Conservation (phyloP, 2,888 invertebrate species). For the Autographa gamma region DNA sequence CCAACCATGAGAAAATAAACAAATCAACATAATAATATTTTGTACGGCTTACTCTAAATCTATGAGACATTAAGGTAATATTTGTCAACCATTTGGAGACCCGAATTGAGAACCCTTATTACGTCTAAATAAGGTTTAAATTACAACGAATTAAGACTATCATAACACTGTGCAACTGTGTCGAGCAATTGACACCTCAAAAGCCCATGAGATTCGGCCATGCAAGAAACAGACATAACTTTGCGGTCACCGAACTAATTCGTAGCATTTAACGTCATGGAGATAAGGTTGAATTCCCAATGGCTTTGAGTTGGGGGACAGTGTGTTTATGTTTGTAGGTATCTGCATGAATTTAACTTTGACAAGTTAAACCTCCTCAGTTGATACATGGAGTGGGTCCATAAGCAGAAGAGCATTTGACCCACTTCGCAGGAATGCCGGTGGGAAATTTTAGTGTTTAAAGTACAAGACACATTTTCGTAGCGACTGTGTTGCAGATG, state of each 20-base stretch:
- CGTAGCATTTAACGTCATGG: conserved; percentile 5
- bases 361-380: conserved; percentile 67
- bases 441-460: conserved; percentile 62
- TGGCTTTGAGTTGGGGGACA: conserved; percentile 22
- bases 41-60: conserved; percentile 48
- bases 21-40: conserved; percentile 52
- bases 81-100: conserved; percentile 46
- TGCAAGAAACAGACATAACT: conserved; percentile 55
- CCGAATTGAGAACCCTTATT: conserved; percentile 35
- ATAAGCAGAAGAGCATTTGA: conserved; percentile 62
- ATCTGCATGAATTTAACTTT: conserved; percentile 70
- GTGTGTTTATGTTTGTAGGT: conserved; percentile 31
- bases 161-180: conserved; percentile 63
- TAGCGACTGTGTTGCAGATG: neutral
- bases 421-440: conserved; percentile 65
- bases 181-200: conserved; percentile 74
- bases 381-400: conserved; percentile 66
- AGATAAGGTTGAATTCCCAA: conserved; percentile 40
- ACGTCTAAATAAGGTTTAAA: conserved; percentile 40
- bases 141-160: conserved; percentile 46
- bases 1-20: conserved; percentile 57
- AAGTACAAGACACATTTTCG: conserved; percentile 26
- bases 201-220: conserved; percentile 69
- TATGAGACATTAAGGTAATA: conserved; percentile 40
- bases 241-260: conserved; percentile 22